Conservation (phyloP, 2,113 vertebrate genomes). For the Indri indri region DNA sequence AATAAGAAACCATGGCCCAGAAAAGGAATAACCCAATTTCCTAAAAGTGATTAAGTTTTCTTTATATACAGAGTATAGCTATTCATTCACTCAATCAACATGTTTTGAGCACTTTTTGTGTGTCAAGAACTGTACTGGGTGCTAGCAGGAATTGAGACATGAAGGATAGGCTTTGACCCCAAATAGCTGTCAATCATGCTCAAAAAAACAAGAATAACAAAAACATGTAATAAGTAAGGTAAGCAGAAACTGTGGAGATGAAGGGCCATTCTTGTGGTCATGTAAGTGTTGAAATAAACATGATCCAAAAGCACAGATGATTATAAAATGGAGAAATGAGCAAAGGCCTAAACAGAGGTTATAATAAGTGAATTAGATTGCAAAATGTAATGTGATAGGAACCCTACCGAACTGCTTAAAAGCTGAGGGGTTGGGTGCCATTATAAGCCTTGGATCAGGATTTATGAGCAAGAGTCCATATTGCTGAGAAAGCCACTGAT, state of each 20-base stretch:
- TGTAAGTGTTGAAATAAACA: background rate
- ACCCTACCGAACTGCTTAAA: background rate
- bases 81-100: background rate
- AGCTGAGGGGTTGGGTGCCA: background rate
- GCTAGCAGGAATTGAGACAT: background rate
- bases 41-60: background rate
- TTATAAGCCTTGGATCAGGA: background rate
- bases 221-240: no score
- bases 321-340: background rate
- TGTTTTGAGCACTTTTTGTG: background rate
- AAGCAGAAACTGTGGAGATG: background rate
- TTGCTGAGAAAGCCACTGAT: background rate
- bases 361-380: background rate
- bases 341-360: background rate
- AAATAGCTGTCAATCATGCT: background rate
- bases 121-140: no score
- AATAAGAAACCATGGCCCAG: background rate
- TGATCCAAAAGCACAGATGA: background rate
- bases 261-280: background rate
- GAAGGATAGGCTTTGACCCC: background rate
- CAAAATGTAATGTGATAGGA: background rate
- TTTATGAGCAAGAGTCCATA: background rate
- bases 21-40: background rate
- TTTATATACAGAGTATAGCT: background rate
- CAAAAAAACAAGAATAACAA: background rate